These are phyloP conservation scores for Phalloptychus januarius DNA, from an alignment of 2,797 vertebrate genomes.

Conservation along the genomic window DNA sequence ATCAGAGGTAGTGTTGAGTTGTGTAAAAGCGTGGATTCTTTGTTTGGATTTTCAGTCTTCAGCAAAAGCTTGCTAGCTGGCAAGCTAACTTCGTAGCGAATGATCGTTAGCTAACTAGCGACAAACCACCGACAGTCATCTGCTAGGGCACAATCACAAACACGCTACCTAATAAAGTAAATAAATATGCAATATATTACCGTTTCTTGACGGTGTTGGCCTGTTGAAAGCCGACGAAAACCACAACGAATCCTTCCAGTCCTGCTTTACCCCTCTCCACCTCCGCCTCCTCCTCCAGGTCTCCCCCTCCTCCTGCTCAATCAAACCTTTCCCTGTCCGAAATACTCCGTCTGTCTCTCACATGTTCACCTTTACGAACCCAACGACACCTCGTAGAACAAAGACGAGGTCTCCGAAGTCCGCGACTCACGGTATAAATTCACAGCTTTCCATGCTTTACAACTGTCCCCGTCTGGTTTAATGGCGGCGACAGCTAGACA, in stretches of 20 bases:
- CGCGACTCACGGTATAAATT: constrained; percentile 61
- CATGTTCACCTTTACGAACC: constrained; percentile 70
- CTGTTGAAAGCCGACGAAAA: constrained; percentile 55
- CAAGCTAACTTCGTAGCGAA: constrained; percentile 50
- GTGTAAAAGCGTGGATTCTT: background rate
- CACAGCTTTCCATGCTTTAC: constrained; percentile 67
- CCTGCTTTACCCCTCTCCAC: constrained; percentile 27
- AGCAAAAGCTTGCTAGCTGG: constrained; percentile 42
- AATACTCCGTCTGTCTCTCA: constrained; percentile 55
- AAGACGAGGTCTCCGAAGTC: constrained; percentile 28
- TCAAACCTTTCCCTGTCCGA: constrained; percentile 66
- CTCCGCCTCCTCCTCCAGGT: constrained; percentile 20
- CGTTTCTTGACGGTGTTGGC: constrained; percentile 55
- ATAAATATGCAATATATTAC: constrained; percentile 49
- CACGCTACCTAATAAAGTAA: background rate
- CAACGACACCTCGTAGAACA: constrained; percentile 38
- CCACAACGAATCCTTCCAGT: constrained; percentile 76
- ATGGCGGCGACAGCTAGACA: constrained; percentile 83
- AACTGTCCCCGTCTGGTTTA: constrained; percentile 72
- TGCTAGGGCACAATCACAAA: background rate
- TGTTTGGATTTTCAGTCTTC: constrained; percentile 23
- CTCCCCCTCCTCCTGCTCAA: constrained; percentile 58
- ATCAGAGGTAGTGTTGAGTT: background rate
- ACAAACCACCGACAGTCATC: background rate
- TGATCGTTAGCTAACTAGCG: background rate